Conservation (phyloP, 37 sponge, comb jelly and placozoan species). For the Beroe forskalii region DNA sequence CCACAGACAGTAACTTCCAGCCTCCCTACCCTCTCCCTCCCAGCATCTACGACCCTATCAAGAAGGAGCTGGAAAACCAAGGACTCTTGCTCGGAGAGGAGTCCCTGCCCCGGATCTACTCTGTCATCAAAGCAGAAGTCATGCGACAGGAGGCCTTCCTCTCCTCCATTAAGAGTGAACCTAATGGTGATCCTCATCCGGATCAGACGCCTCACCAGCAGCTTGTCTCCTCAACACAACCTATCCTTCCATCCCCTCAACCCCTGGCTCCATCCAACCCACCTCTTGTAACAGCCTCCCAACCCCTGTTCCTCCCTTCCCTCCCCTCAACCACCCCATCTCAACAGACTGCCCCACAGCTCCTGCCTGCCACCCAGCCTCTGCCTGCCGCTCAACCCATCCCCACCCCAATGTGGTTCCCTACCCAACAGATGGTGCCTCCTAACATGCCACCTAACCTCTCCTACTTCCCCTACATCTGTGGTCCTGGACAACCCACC, state of each 20-base stretch:
- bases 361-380: not conserved
- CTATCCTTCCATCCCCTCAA: not conserved
- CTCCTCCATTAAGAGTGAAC: not conserved
- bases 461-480: conserved; percentile 5
- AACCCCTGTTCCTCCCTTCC: no score
- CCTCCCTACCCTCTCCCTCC: not conserved
- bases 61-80: conserved; percentile 12
- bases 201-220: no score
- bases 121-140: conserved; percentile 10
- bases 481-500: not conserved
- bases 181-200: not conserved
- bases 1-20: no score
- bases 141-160: not conserved
- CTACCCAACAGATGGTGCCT: not conserved
- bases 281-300: not conserved
- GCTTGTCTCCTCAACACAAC: not conserved
- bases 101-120: not conserved
- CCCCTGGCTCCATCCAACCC: not conserved
- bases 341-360: no score
- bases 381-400: not conserved
- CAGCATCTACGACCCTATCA: conserved; percentile 22
- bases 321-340: no score
- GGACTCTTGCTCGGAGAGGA: not conserved
- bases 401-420: not conserved
- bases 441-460: not conserved